Conservation (phyloP, 2,888 invertebrate species). For the Epinotia nisella region DNA sequence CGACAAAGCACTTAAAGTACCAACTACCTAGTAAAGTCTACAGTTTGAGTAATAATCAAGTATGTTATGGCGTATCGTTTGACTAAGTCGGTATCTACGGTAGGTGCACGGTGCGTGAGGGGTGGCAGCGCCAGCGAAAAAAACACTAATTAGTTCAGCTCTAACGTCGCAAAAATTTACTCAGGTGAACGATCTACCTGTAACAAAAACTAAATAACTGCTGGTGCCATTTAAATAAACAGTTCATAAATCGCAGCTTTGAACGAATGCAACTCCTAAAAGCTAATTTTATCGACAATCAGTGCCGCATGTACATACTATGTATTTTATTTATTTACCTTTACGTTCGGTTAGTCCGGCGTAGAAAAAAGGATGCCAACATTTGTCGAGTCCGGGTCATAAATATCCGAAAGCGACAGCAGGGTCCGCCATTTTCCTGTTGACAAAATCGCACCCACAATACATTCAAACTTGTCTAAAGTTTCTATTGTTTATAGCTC, state of each 20-base stretch:
- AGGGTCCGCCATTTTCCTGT: constrained; percentile 82
- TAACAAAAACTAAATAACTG: background rate
- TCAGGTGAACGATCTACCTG: background rate
- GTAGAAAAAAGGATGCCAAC: constrained; percentile 74
- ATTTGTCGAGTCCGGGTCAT: constrained; percentile 77
- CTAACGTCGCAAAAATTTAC: too few relatives aligned
- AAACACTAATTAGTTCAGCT: too few relatives aligned
- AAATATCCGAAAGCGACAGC: constrained; percentile 77
- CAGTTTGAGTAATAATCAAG: background rate
- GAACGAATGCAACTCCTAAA: constrained; percentile 16
- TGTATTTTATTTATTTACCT: constrained; percentile 61
- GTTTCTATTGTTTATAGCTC: constrained; percentile 76
- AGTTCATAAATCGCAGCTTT: constrained; percentile 14
- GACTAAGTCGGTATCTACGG: too few relatives aligned
- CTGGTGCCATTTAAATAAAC: background rate
- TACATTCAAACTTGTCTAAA: constrained; percentile 80
- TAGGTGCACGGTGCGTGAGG: too few relatives aligned
- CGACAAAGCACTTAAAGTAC: background rate
- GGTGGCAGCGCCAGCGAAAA: too few relatives aligned
- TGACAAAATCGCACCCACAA: constrained; percentile 81
- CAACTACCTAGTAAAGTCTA: background rate
- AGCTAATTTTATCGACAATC: constrained; percentile 22
- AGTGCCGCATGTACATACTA: constrained; percentile 59
- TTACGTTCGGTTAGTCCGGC: constrained; percentile 68
- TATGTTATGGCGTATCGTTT: too few relatives aligned